Base-by-base conservation (phyloP, 2,888 invertebrate genomes). In the Drosophila bunnanda region DNA sequence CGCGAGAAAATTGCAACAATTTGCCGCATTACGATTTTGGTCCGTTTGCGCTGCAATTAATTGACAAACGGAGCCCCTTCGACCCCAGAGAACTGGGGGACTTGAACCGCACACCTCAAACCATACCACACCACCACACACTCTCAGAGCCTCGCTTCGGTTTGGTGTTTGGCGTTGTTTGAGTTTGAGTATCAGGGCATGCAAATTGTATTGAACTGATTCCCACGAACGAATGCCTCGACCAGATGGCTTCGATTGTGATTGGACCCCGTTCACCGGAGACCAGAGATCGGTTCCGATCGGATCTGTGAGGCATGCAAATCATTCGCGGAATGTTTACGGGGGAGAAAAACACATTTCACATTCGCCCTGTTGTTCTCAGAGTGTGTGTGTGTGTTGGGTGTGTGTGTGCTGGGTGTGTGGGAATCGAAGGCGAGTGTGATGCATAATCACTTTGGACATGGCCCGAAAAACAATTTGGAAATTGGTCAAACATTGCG, bases 131-230 rank as follows among this genome's bases (percentile, higher is more conserved):
- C n/a, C 36, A 39, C n/a, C n/a, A n/a, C n/a, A n/a, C 44, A 44
- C 84, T 79, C 71, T 76, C 76, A 48, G 76, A 62, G 74, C 12
- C 28, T 17, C 34, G 74, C 4, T 36, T n/a, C 48, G 20, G 48
- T 34, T 41, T 48, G 20, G 56, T 32, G 56, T 50, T 52, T 52
- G 50, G 32, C 9, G 50, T 50, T 50, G 32, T 50, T 50, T 34
- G 50, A 50, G 50, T 57, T 39, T 32, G 30, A 32, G 59, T 76
- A 67, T 82, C 78, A 78, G 78, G 55, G 68, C 82, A 78, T 67
- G 76, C 85, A 85, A 85, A 85, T 85, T 89, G 89, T 85, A 85
- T 85, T 85, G 85, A 86, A 86, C 85, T 89, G 85, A 86, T 86
- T 86, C 85, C 85, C 85, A 86, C 85, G 85, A 88, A 8, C 50